These are phyloP conservation scores for Pogonus chalceus DNA, from an alignment of 1,140 invertebrate species.

Conservation along the genomic window DNA sequence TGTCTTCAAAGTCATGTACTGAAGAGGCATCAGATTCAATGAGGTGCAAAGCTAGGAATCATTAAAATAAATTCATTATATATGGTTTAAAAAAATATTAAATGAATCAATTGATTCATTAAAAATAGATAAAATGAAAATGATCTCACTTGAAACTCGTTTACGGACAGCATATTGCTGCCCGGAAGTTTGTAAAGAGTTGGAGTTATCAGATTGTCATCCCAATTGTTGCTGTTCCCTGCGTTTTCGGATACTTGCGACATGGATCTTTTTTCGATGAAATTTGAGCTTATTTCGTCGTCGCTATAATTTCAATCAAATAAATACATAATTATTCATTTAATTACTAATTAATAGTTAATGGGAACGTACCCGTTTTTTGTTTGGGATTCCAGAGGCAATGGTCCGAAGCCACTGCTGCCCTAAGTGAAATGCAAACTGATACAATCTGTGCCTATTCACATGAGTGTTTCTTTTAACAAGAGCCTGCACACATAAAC, in stretches of 20 bases:
- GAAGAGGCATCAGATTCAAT: constrained; percentile 42
- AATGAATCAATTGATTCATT: neutral
- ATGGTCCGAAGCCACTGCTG: constrained; percentile 64
- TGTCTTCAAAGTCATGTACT: constrained; percentile 47
- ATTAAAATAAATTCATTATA: constrained; percentile 17
- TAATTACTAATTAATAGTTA: constrained; percentile 8
- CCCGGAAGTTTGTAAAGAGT: constrained; percentile 28
- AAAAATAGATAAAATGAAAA: constrained; percentile 4
- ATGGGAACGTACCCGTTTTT: constrained; percentile 43
- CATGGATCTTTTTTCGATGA: constrained; percentile 69
- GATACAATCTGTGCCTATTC: constrained; percentile 48
- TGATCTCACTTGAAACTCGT: constrained; percentile 33
- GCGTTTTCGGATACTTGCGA: constrained; percentile 45
- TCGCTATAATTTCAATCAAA: constrained; percentile 44
- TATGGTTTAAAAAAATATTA: constrained; percentile 10
- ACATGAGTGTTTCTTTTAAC: constrained; percentile 19
- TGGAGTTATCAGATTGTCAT: constrained; percentile 19
- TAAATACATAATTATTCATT: constrained; percentile 11
- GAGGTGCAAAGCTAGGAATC: constrained; percentile 42
- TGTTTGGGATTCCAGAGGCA: constrained; percentile 48
- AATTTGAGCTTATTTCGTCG: constrained; percentile 65
- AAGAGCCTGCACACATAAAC: constrained; percentile 26
- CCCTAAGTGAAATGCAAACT: constrained; percentile 68
- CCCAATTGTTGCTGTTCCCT: constrained; percentile 21
- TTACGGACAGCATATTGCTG: constrained; percentile 33